These are phyloP conservation scores for Intellagama lesueurii DNA, from an alignment of 2,797 vertebrate species.

Conservation along the genomic window DNA sequence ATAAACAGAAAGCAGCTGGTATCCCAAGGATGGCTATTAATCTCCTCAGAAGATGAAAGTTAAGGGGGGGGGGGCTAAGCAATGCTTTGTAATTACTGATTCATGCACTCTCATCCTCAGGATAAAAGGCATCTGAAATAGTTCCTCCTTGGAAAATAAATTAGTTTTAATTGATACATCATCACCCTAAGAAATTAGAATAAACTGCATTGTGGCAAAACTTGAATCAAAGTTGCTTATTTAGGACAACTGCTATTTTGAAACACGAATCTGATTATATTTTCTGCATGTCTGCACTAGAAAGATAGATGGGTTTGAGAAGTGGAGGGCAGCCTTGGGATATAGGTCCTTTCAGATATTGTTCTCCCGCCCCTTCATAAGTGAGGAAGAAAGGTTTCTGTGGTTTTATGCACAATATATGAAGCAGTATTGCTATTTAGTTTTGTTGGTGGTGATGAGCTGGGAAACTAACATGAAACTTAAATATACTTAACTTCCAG, in stretches of 20 bases:
- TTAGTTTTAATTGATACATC: conserved; percentile 63
- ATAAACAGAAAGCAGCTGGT: conserved; percentile 73
- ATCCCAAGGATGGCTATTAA: conserved; percentile 73
- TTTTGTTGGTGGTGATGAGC: conserved; percentile 4
- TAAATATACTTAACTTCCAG: not conserved
- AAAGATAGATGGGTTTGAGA: not conserved
- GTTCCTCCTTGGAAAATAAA: conserved; percentile 35
- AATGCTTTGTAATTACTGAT: conserved; percentile 71
- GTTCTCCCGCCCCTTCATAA: not conserved
- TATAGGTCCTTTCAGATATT: not conserved
- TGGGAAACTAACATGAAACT: conserved; percentile 25
- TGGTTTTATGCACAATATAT: conserved; percentile 4
- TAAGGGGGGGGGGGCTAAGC: conserved; percentile 50
- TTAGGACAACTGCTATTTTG: conserved; percentile 31
- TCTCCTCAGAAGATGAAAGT: conserved; percentile 69
- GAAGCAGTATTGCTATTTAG: not conserved
- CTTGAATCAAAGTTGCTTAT: conserved; percentile 42
- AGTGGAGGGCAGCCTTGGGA: not conserved
- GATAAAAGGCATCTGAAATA: conserved; percentile 56
- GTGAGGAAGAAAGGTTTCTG: not conserved
- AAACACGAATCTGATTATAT: conserved; percentile 12
- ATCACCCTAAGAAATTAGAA: conserved; percentile 55
- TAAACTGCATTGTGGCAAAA: conserved; percentile 29
- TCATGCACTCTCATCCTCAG: conserved; percentile 41
- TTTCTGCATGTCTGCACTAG: conserved; percentile 19